These are phyloP conservation scores for Zeus faber DNA, from an alignment of 2,113 vertebrate genomes.

Conservation along the genomic window DNA sequence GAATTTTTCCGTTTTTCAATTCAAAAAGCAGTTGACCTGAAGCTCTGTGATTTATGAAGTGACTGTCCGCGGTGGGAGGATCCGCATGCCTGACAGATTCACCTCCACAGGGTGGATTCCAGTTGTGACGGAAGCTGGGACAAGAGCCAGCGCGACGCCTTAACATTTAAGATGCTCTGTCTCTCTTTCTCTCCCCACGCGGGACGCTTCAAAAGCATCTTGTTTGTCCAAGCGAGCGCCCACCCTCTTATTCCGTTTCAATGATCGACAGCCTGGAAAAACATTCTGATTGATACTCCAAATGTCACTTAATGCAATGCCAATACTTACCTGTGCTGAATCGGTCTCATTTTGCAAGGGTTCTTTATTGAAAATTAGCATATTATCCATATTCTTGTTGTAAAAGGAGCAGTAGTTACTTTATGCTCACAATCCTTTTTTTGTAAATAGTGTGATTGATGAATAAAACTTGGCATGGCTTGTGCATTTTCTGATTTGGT, in stretches of 20 bases:
- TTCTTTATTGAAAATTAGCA: too few species aligned
- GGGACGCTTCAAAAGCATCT: conserved; percentile 18
- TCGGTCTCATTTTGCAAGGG: too few species aligned
- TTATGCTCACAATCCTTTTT: too few species aligned
- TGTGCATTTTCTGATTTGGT: conserved; percentile 58
- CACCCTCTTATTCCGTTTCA: conserved; percentile 10
- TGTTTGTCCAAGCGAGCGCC: conserved; percentile 15
- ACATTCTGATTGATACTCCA: too few species aligned
- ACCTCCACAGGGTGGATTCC: conserved; percentile 62
- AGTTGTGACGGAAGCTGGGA: conserved; percentile 56
- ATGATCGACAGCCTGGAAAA: too few species aligned
- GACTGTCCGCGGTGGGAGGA: conserved; percentile 52
- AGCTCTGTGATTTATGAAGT: conserved; percentile 37
- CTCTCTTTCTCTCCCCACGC: conserved; percentile 28
- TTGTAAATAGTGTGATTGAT: conserved; percentile 67
- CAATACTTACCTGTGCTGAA: too few species aligned
- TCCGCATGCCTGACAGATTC: conserved; percentile 60
- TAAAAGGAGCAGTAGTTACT: too few species aligned
- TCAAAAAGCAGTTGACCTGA: conserved; percentile 56
- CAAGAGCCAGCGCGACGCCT: conserved; percentile 49
- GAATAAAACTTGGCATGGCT: conserved; percentile 58
- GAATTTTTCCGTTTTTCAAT: too few species aligned
- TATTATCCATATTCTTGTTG: too few species aligned
- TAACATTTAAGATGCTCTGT: conserved; percentile 37
- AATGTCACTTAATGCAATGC: too few species aligned